Evolutionary conservation across 2,797 vertebrate genomes (phyloP).

Genomic region (Geotrypetes seraphini): DNA sequence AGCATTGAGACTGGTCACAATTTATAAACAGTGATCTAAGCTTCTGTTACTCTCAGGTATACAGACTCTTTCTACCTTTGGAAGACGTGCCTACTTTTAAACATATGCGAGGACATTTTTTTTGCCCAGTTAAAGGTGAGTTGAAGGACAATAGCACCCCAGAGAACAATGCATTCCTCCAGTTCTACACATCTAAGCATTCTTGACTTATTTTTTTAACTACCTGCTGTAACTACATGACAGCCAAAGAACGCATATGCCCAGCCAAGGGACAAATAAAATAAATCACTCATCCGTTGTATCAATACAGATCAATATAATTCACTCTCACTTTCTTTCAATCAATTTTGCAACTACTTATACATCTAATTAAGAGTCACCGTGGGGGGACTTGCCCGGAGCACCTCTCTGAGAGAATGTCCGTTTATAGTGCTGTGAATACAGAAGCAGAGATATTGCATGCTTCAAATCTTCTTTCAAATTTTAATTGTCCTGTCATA

Average conservation of each 20-base stretch:
- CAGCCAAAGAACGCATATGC: conserved; percentile 7
- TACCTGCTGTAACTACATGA: background rate
- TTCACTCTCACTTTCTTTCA: conserved; percentile 6
- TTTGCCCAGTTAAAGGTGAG: too few relatives aligned
- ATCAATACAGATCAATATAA: conserved; percentile 16
- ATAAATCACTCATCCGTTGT: conserved; percentile 1
- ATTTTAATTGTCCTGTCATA: too few relatives aligned
- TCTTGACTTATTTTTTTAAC: background rate
- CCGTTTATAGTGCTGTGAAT: too few relatives aligned
- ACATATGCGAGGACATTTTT: too few relatives aligned
- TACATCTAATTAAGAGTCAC: conserved; percentile 2
- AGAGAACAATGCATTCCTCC: background rate
- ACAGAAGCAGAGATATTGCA: too few relatives aligned
- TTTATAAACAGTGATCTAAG: too few relatives aligned
- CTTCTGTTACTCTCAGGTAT: too few relatives aligned
- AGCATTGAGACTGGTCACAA: too few relatives aligned
- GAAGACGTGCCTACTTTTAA: too few relatives aligned
- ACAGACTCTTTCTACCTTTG: too few relatives aligned
- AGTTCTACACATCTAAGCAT: background rate
- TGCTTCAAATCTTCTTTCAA: too few relatives aligned
- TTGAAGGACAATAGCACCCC: background rate
- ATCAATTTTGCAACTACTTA: conserved; percentile 9
- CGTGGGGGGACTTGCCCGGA: conserved; percentile 2
- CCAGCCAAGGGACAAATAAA: conserved; percentile 1
- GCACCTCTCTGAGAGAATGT: conserved; percentile 2